Percentiles rank a stretch among this genome's conserved stretches.
phyloP scores from a whole-genome alignment of 2,113 vertebrate genomes.

The Cheilinus undulatus region DNA sequence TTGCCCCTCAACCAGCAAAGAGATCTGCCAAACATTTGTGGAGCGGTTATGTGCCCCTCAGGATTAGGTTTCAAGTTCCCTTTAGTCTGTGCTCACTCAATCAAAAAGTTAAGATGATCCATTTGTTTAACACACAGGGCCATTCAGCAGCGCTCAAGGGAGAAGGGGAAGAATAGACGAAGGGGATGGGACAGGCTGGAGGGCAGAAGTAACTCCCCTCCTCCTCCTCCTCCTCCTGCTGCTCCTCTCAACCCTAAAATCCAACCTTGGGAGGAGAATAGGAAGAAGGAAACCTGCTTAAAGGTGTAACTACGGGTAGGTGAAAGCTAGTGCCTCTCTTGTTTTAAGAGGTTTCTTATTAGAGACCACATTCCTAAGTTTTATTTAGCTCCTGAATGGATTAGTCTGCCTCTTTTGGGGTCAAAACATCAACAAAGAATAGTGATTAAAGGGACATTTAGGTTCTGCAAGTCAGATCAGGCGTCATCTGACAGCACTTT shows the following conservation, averaged over 20 bases:
- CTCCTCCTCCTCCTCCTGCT: not conserved
- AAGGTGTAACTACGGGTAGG: constrained; percentile 26
- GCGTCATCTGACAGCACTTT: constrained; percentile 17
- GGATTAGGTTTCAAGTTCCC: constrained; percentile 86
- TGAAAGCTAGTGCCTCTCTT: constrained; percentile 1
- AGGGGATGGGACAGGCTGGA: constrained; percentile 71
- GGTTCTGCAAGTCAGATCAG: constrained; percentile 19
- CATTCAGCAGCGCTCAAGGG: constrained; percentile 83
- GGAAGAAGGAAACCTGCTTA: constrained; percentile 47
- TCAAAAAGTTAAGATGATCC: constrained; percentile 87
- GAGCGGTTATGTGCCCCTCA: constrained; percentile 81
- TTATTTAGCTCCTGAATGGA: not conserved
- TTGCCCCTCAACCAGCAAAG: constrained; percentile 73
- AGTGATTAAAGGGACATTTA: constrained; percentile 19
- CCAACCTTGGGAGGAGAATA: constrained; percentile 56
- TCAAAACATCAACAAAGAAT: not conserved
- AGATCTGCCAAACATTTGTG: constrained; percentile 83
- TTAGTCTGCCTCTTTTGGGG: not conserved
- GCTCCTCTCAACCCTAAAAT: constrained; percentile 19
- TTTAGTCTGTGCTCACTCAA: constrained; percentile 87
- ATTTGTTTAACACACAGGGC: constrained; percentile 87
- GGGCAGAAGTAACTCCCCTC: constrained; percentile 61
- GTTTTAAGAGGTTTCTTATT: not conserved
- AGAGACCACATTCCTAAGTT: not conserved
- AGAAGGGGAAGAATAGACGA: constrained; percentile 75